Evolutionary conservation across 2,797 vertebrate genomes (phyloP), one percentile per base, ranked within the genome.

Genomic region (Clamator glandarius): DNA sequence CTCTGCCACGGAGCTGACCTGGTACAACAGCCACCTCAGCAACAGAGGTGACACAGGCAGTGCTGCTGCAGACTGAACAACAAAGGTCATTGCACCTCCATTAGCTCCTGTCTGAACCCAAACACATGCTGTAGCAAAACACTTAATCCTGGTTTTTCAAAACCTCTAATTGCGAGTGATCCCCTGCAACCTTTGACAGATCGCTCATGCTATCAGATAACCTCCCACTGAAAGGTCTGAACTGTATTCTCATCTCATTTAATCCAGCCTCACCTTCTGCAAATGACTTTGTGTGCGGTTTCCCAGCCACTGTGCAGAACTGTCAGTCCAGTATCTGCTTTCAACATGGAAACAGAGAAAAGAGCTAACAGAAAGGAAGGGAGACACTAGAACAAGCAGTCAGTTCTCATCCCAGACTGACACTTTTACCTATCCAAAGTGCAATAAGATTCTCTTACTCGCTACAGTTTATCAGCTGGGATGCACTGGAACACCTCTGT

Each of bases 21-120:
- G 20, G 35, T 16, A 2, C 20, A 59, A 68, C 50, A 78, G 76
- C 36, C 3, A 2, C 31, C 52, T 24, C 64, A 54, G 61, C 23
- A 55, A 5, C 46, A 68, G 19, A 44, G 0, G 1, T 5, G n/a
- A 28, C 69, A 63, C 11, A 25, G 42, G 24, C 51, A 59, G 77
- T 58, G 25, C n/a, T 72, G 28, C 28, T 73, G 67, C 17, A n/a
- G 35, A 20, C 28, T 7, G 11, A 17, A 0, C 3, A 72, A 12
- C 0, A 0, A 11, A 54, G 31, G 15, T n/a, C 31, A 52, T 15
- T 20, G 35, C 48, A 26, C 33, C 20, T 31, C 44, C 1, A 0
- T 35, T 15, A 54, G 41, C 21, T 12, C 29, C 72, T 28, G 14
- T 42, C 36, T 59, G 55, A 72, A 54, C 44, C 33, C 19, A 58